Evolutionary conservation across 2,888 invertebrate genomes (phyloP), one percentile per base, ranked within the genome.

Genomic region (Hemaris fuciformis): DNA sequence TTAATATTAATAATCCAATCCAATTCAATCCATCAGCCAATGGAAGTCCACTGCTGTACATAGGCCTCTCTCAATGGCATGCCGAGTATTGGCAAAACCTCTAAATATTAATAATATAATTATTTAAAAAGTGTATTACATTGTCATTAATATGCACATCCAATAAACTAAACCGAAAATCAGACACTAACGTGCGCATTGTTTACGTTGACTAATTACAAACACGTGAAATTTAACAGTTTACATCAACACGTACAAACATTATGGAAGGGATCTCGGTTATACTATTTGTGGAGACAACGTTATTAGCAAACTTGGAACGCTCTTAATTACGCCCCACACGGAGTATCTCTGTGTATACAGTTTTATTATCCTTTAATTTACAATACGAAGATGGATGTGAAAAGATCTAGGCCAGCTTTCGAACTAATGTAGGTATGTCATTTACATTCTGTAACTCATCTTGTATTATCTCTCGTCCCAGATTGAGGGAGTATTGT

Each of bases 201-300:
- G 62, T 53, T 71, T 64, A 64, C 64, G 65, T 68, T 61, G 64
- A 66, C 67, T 68, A 66, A 66, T 67, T 64, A 65, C 63, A 57
- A 66, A 62, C 62, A 65, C 61, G 46, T 57, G 61, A 45, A 57
- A 61, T 46, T 61, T 43, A 45, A 57, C 18, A 61, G 60, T 53
- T 60, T 60, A 60, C 60, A 60, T 60, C 53, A 53, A 38, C 60
- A 53, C 60, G 41, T 53, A 31, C 41, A 60, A 60, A 60, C 60
- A 53, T 60, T 25, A 34, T 59, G 59, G 46, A 45, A 34, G 46
- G 59, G 59, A 48, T 59, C 34, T 59, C 38, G 45, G 34, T 25
- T 46, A 59, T 59, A 48, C 46, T 48, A 38, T 59, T 59, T 38
- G 59, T 22, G 46, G 46, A 42, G 5, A 59, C 59, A 59, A 59